A percentile compares a stretch with the other conserved stretches of the same genome.
phyloP scores from a whole-genome alignment of 1,140 invertebrate species.

The Drosophila ficusphila region DNA sequence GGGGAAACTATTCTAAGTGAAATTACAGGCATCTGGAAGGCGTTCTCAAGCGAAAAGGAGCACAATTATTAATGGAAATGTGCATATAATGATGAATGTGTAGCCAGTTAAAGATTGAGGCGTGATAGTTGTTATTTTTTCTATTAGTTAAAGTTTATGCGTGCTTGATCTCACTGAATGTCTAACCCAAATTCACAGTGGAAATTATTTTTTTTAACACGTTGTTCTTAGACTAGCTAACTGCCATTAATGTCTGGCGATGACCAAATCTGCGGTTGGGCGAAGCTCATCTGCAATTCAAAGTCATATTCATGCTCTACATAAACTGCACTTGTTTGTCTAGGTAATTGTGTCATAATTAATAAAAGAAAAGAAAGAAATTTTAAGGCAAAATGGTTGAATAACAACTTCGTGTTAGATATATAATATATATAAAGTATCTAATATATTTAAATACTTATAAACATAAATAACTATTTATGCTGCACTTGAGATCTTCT shows the following conservation, averaged over 20 bases:
- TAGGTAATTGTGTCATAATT: constrained; percentile 18
- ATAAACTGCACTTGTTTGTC: constrained; percentile 4
- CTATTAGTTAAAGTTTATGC: background rate
- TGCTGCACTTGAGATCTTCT: too few species aligned
- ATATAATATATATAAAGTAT: too few species aligned
- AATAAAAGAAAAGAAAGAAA: background rate
- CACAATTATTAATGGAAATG: background rate
- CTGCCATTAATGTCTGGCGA: background rate
- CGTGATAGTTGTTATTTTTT: background rate
- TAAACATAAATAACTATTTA: too few species aligned
- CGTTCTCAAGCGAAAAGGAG: too few species aligned
- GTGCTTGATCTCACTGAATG: constrained; percentile 24
- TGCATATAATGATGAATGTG: background rate
- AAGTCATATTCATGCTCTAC: constrained; percentile 28
- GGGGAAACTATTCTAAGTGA: too few species aligned
- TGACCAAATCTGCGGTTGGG: constrained; percentile 10
- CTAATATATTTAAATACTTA: too few species aligned
- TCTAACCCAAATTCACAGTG: constrained; percentile 1
- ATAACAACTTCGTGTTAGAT: too few species aligned
- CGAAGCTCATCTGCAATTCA: constrained; percentile 30
- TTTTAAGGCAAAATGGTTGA: background rate
- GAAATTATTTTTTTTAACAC: background rate
- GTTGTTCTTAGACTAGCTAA: background rate
- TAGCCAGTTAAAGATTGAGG: constrained; percentile 5
- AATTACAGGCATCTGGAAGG: too few species aligned